Conservation (phyloP, 2,888 invertebrate genomes). For the Ferrisia virgata region DNA sequence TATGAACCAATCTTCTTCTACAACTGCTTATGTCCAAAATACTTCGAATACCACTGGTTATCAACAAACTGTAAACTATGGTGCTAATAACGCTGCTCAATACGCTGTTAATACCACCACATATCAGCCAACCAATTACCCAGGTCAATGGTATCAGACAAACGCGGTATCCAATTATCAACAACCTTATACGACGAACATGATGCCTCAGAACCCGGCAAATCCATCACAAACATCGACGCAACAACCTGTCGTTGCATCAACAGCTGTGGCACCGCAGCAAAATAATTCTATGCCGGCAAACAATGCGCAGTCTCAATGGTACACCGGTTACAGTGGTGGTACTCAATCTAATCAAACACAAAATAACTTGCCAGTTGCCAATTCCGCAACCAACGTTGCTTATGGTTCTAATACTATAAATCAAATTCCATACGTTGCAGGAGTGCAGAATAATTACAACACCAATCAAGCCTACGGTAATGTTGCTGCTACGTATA, state of each 20-base stretch:
- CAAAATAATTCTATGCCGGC: neutral
- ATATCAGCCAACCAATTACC: neutral
- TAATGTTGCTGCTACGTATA: conserved; percentile 56
- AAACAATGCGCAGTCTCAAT: neutral
- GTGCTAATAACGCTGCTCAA: neutral
- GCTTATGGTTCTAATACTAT: neutral
- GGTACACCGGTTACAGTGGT: neutral
- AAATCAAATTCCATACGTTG: neutral
- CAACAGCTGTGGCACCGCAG: neutral
- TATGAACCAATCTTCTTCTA: conserved; percentile 47
- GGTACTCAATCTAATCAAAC: neutral
- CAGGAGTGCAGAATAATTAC: neutral
- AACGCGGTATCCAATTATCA: neutral
- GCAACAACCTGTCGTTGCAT: too few species aligned
- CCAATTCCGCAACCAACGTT: neutral
- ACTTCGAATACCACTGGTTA: neutral
- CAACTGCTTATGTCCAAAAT: conserved; percentile 40
- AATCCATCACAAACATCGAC: neutral
- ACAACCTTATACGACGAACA: neutral
- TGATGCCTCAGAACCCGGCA: neutral
- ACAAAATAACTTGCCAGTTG: neutral
- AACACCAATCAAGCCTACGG: conserved; percentile 53
- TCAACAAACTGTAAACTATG: neutral
- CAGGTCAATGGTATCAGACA: neutral
- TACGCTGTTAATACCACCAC: neutral